phyloP scores from a whole-genome alignment of 1,140 invertebrate species.

The Drosophila tropicalis region DNA sequence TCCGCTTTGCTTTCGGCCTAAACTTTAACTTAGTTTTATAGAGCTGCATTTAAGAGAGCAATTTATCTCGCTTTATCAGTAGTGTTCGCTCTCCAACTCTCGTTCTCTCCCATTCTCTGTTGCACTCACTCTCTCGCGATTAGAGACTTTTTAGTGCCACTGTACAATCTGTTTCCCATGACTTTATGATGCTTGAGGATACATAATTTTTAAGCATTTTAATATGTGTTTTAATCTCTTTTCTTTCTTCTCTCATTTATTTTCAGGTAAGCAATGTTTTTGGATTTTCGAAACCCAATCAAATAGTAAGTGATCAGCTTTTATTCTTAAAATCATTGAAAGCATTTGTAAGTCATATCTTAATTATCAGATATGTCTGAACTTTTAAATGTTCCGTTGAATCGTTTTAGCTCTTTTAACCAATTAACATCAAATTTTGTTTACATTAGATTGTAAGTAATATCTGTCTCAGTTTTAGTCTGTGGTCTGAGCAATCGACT shows the following conservation, averaged over 20 bases:
- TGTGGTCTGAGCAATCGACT: too few species aligned
- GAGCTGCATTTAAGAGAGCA: conserved; percentile 15
- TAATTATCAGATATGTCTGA: too few species aligned
- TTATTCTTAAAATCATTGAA: neutral
- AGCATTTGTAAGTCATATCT: too few species aligned
- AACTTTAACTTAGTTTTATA: conserved; percentile 16
- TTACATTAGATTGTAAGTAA: too few species aligned
- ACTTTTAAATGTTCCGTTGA: too few species aligned
- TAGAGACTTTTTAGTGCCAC: conserved; percentile 6
- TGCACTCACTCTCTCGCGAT: neutral
- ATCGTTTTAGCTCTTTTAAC: too few species aligned
- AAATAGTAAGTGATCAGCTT: neutral
- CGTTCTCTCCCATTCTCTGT: conserved; percentile 6
- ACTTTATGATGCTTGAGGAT: neutral
- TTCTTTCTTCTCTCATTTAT: neutral
- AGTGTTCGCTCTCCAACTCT: neutral
- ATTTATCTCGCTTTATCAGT: conserved; percentile 48
- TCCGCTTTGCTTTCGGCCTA: conserved; percentile 19
- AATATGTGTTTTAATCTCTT: conserved; percentile 4
- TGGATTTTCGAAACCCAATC: neutral
- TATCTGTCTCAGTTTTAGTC: too few species aligned
- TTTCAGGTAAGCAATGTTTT: conserved; percentile 6
- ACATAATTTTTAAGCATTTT: neutral
- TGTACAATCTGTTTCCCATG: conserved; percentile 13
- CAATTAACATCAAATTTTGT: too few species aligned